These are phyloP conservation scores for Iphiclides podalirius DNA, from an alignment of 2,888 invertebrate species.

Conservation along the genomic window DNA sequence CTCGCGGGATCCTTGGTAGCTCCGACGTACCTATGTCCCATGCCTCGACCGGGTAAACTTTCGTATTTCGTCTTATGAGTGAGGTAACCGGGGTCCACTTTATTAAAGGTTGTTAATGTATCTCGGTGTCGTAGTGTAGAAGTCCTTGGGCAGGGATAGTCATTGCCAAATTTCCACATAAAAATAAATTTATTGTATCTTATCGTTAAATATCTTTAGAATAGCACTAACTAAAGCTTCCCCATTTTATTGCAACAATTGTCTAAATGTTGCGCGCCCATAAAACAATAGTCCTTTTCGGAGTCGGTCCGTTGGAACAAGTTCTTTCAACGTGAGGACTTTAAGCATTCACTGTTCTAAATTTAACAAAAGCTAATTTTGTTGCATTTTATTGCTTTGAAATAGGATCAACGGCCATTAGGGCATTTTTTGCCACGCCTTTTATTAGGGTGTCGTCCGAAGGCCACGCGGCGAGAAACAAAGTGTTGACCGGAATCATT, in stretches of 20 bases:
- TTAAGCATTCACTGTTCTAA: conserved; percentile 61
- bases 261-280: conserved; percentile 48
- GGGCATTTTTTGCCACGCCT: conserved; percentile 74
- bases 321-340: conserved; percentile 44
- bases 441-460: conserved; percentile 79
- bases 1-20: too few relatives aligned
- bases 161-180: too few relatives aligned
- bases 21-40: too few relatives aligned
- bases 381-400: conserved; percentile 76
- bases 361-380: conserved; percentile 76
- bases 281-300: conserved; percentile 59
- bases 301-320: conserved; percentile 42
- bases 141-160: too few relatives aligned
- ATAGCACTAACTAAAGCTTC: too few relatives aligned
- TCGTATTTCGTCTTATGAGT: too few relatives aligned
- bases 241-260: conserved; percentile 45
- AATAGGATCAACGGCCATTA: conserved; percentile 76
- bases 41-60: too few relatives aligned
- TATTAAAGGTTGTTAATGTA: too few relatives aligned
- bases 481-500: conserved; percentile 70
- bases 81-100: too few relatives aligned
- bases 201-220: too few relatives aligned
- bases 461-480: conserved; percentile 72
- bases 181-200: too few relatives aligned
- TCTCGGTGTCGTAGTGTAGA: too few relatives aligned